Evolutionary conservation across 2,888 invertebrate species (phyloP).

Genomic region (Caenorhabditis virilis): DNA sequence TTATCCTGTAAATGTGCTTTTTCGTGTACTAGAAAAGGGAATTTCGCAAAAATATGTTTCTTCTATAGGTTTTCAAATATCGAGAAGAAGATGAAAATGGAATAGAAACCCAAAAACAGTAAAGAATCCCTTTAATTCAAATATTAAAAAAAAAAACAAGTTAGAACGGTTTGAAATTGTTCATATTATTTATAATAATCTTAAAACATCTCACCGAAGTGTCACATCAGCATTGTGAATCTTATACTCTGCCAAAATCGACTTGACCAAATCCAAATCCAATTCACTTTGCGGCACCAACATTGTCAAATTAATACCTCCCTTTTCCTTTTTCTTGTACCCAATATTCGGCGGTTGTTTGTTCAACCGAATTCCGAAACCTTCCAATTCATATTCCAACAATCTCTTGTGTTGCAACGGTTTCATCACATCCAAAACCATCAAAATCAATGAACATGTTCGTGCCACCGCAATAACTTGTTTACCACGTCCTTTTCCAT

Average conservation of each 20-base stretch:
- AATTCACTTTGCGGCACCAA: constrained; percentile 88
- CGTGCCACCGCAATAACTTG: constrained; percentile 89
- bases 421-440: constrained; percentile 92
- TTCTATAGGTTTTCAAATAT: too few species aligned
- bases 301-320: constrained; percentile 91
- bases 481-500: constrained; percentile 79
- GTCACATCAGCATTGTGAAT: constrained; percentile 99
- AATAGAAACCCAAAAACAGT: too few species aligned
- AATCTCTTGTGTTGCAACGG: constrained; percentile 93
- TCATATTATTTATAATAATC: constrained; percentile 46
- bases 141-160: constrained; percentile 1
- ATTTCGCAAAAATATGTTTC: too few species aligned
- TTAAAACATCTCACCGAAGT: constrained; percentile 70
- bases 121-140: too few species aligned
- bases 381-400: constrained; percentile 92
- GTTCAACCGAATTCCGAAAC: constrained; percentile 91
- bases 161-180: too few species aligned
- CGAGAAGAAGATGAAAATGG: too few species aligned
- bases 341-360: constrained; percentile 96
- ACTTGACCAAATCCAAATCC: constrained; percentile 90
- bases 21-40: too few species aligned
- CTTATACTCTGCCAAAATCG: constrained; percentile 93
- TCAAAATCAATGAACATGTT: constrained; percentile 95
- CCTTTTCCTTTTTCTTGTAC: constrained; percentile 95
- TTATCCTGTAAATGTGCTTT: too few species aligned